phyloP scores from a whole-genome alignment of 2,888 invertebrate genomes.

The Rhamnusium bicolor region DNA sequence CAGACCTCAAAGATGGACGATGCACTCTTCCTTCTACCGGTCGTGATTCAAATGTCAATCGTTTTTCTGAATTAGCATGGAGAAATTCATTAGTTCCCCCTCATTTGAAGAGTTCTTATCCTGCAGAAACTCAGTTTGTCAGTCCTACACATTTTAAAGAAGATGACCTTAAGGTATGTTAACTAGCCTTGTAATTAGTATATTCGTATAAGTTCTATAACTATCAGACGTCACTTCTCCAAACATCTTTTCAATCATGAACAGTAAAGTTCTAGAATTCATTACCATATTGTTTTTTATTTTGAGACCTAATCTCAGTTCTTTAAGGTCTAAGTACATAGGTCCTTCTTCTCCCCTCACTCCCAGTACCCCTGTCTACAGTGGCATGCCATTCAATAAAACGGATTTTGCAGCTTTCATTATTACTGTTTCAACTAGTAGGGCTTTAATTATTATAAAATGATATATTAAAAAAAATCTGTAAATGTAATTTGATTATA shows the following conservation, averaged over 20 bases:
- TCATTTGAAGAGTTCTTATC: slow-evolving; percentile 88
- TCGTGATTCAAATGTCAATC: slow-evolving; percentile 62
- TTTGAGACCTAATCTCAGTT: too few species aligned
- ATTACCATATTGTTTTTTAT: not conserved
- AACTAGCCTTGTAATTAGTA: not conserved
- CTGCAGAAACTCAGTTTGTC: slow-evolving; percentile 84
- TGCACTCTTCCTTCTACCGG: slow-evolving; percentile 64
- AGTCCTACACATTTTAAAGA: slow-evolving; percentile 74
- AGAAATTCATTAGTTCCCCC: slow-evolving; percentile 89
- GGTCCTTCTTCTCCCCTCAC: too few species aligned
- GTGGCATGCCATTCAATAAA: too few species aligned
- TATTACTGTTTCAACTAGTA: too few species aligned
- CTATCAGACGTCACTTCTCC: not conserved
- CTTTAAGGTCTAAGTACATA: too few species aligned
- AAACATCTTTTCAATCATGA: not conserved
- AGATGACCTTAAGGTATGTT: slow-evolving; percentile 79
- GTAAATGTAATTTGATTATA: not conserved
- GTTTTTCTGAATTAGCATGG: slow-evolving; percentile 82
- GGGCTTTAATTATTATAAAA: too few species aligned
- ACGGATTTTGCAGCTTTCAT: too few species aligned
- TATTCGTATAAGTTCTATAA: too few species aligned
- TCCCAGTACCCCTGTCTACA: too few species aligned
- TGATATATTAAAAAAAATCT: too few species aligned
- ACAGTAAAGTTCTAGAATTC: not conserved
- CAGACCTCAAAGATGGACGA: slow-evolving; percentile 77